Evolutionary conservation across 2,113 vertebrate species (phyloP), one percentile per base, ranked within the genome.

Genomic region (Melierax canorus): DNA sequence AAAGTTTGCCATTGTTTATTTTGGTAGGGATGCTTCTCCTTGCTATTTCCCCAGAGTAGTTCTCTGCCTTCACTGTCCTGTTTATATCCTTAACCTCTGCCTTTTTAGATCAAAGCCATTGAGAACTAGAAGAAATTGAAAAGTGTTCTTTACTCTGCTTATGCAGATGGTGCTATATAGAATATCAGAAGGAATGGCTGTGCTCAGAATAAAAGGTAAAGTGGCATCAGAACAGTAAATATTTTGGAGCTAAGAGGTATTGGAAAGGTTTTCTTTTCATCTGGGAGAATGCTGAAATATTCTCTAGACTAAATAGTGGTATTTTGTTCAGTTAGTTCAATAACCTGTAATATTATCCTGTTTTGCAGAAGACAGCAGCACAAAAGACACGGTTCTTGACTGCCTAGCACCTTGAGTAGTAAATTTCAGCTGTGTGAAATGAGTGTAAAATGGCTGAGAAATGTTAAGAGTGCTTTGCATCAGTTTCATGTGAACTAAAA

Each of bases 311-410:
- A 82, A 88, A 62, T 69, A 76, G 62, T 41, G 45, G 64, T 82
- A 62, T 95, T 92, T 94, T 95, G 45, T 92, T 96, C 77, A 34
- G 76, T 79, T 91, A 86, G 51, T 95, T 94, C 89, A 91, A 69
- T 88, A 92, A 94, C 66, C 69, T 68, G 58, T 69, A 72, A 41
- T 79, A 82, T 87, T 96, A 94, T 82, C 67, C 38, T 66, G 48
- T 89, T 97, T 94, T 91, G 89, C 53, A 83, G 94, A 91, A 85
- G 92, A 72, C 60, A 91, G 71, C 15, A 95, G 64, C 80, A 94
- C 92, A 95, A 94, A 96, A 95, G 84, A 66, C 29, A 8, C 55
- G 53, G 71, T 76, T 95, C 89, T 91, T 78, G 53, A 75, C 94
- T 92, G 73, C 73, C 48, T 89, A 13, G 68, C 68, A 75, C 83